A percentile compares a stretch with the other conserved stretches of the same genome.
These are phyloP conservation scores for Pygoscelis antarcticus DNA, from an alignment of 2,113 vertebrate genomes.

Conservation along the genomic window DNA sequence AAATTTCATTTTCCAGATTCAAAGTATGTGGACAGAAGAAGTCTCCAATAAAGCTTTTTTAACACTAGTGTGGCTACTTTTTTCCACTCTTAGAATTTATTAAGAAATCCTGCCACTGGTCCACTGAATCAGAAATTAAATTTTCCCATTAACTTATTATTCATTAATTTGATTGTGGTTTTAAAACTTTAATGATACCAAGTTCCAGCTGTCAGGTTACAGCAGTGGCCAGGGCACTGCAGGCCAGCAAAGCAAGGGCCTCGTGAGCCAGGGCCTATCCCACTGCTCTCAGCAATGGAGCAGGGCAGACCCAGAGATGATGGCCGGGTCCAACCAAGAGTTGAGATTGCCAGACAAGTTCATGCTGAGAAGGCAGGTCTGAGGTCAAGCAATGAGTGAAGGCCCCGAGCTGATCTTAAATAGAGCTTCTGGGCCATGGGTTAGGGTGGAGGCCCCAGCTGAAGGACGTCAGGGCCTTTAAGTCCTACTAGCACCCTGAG, in stretches of 20 bases:
- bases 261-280: background rate
- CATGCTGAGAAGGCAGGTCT: background rate
- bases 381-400: background rate
- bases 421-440: background rate
- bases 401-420: background rate
- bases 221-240: background rate
- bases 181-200: background rate
- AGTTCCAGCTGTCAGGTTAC: background rate
- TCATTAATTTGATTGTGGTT: background rate
- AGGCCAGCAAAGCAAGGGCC: background rate
- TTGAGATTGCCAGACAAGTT: background rate
- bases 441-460: background rate
- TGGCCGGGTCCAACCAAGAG: background rate
- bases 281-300: background rate
- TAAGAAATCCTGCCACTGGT: background rate
- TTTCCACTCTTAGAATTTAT: background rate
- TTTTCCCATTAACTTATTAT: background rate
- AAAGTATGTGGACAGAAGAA: background rate
- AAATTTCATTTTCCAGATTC: background rate
- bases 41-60: background rate
- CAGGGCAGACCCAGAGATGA: background rate
- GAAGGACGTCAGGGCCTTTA: background rate
- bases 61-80: accelerated
- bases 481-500: background rate
- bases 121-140: background rate